A percentile compares a stretch with the other conserved stretches of the same genome.
Evolutionary conservation across 2,888 invertebrate species (phyloP).

Genomic region (Punctoribates punctum): DNA sequence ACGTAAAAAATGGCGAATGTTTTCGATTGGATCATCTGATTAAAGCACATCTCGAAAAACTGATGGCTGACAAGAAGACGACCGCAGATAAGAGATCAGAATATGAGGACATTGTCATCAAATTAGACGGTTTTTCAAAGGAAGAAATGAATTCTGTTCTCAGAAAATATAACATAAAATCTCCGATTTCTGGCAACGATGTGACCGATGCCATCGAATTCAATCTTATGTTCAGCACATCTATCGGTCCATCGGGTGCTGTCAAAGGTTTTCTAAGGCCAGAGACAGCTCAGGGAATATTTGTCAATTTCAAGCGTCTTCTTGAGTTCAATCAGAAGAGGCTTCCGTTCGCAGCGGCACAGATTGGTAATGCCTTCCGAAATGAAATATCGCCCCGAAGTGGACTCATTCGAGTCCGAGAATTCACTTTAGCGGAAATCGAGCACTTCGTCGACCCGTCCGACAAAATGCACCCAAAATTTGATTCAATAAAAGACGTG

Average conservation of each 20-base stretch:
- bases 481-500: constrained; percentile 69
- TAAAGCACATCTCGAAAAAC: constrained; percentile 82
- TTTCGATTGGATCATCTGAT: constrained; percentile 96
- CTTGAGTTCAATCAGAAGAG: constrained; percentile 95
- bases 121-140: constrained; percentile 86
- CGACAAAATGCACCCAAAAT: constrained; percentile 73
- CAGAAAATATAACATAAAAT: constrained; percentile 83
- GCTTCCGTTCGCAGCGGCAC: constrained; percentile 96
- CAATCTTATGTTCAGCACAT: constrained; percentile 97
- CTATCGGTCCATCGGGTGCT: constrained; percentile 93
- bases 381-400: constrained; percentile 99
- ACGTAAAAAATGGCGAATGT: constrained; percentile 90
- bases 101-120: constrained; percentile 72
- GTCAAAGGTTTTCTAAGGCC: constrained; percentile 92
- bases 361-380: constrained; percentile 96
- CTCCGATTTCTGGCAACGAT: constrained; percentile 90
- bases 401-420: constrained; percentile 88
- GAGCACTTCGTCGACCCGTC: constrained; percentile 97
- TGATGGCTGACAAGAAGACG: constrained; percentile 75
- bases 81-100: constrained; percentile 66
- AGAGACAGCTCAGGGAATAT: constrained; percentile 99
- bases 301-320: constrained; percentile 97
- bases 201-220: constrained; percentile 93
- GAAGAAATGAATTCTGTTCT: constrained; percentile 82
- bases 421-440: constrained; percentile 99